phyloP scores from a whole-genome alignment of 1,140 invertebrate species.

The Cataglyphis hispanica region DNA sequence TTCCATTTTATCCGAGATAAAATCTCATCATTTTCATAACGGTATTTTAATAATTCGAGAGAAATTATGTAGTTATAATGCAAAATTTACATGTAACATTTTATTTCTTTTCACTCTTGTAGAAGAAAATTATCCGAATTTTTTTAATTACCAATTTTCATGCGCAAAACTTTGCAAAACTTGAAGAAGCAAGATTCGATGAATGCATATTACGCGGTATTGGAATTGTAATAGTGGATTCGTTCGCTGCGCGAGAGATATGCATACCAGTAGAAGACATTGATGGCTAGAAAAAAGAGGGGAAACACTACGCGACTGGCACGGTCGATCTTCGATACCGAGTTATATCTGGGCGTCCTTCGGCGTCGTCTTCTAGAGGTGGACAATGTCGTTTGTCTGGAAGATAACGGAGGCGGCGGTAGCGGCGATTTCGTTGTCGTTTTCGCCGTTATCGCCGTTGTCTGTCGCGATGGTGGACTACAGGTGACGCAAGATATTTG shows the following conservation, averaged over 20 bases:
- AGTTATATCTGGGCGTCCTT: conserved; percentile 90
- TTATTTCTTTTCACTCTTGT: background rate
- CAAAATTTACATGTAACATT: background rate
- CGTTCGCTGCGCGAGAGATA: conserved; percentile 90
- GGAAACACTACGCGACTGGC: conserved; percentile 92
- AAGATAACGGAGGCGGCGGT: conserved; percentile 75
- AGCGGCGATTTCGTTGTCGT: conserved; percentile 68
- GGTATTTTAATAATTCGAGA: background rate
- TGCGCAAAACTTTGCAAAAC: background rate
- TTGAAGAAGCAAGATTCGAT: background rate
- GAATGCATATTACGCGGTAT: conserved; percentile 9
- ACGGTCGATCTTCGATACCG: conserved; percentile 93
- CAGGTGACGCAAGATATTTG: conserved; percentile 80
- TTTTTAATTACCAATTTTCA: background rate
- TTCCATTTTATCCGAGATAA: background rate
- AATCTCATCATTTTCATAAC: background rate
- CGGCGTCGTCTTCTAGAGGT: conserved; percentile 85
- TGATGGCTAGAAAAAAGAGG: conserved; percentile 91
- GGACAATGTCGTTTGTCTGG: conserved; percentile 81
- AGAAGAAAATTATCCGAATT: background rate
- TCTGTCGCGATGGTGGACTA: conserved; percentile 65
- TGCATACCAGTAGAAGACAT: conserved; percentile 93
- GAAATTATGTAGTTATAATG: background rate
- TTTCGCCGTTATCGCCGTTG: background rate
- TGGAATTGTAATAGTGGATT: conserved; percentile 82